Base-by-base conservation (phyloP, 2,797 vertebrate species). In the Falco concolor region DNA sequence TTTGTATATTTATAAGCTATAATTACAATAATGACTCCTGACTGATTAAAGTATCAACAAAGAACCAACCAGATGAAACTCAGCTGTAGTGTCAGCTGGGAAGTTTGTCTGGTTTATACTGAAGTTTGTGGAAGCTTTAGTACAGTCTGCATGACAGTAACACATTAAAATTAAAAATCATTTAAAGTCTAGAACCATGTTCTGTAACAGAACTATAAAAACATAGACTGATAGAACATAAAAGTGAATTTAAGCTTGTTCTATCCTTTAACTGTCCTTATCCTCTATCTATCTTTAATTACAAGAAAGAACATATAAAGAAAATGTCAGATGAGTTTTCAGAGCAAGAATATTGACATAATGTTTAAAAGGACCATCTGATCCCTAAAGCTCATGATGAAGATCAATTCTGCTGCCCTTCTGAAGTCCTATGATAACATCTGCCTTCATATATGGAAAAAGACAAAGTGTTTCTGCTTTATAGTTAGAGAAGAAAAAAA, bases 11-110 rank as follows among this genome's bases (percentile, higher is more conserved):
- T 84, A 84, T 94, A 65, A 65, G 73, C 76, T 87, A 32, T 79
- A 90, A 94, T 91, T 84, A 77, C 60, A 93, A 36, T 73, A 69
- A 85, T 65, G 90, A 94, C 80, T 91, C 72, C 73, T 88, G 45
- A 76, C 57, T 90, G 91, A 67, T 84, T 85, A 92, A 92, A 90
- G 65, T 69, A 87, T 80, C 73, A 88, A 57, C 65, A 74, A 50
- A 82, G 20, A 92, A 25, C 73, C 47, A 32, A 68, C 16, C 44
- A 59, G 75, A 88, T 69, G 50, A 50, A 72, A 64, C 20, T 84
- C 84, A 90, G 56, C 75, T 95, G 78, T 38, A 45, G 34, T 74
- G 24, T 68, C 81, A 60, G 44, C 38, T 80, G 67, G 69, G 45
- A 84, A 64, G 28, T 69, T 16, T 74, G 7, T 63, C 44, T 74